Percentiles rank a stretch among this genome's conserved stretches.
These are phyloP conservation scores for Drosophila tropicalis DNA, from an alignment of 1,140 invertebrate genomes.

Conservation along the genomic window DNA sequence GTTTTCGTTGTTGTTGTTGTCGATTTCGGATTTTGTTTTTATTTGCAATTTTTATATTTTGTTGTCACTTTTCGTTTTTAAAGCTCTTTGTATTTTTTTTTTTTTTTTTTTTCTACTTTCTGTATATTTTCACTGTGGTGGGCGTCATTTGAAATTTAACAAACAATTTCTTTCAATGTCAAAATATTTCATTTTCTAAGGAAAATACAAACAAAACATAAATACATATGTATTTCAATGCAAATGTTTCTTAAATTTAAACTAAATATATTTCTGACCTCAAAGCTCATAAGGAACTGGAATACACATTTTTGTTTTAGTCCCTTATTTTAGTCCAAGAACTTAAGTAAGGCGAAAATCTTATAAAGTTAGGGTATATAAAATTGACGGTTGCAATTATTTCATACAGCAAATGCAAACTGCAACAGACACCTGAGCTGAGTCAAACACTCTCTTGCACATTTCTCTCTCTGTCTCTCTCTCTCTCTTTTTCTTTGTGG, in stretches of 20 bases:
- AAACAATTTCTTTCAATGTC: neutral
- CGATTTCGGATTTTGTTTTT: slow-evolving; percentile 14
- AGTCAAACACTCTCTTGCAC: neutral
- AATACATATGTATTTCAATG: neutral
- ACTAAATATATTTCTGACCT: neutral
- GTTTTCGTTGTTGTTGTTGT: slow-evolving; percentile 9
- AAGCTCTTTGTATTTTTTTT: neutral
- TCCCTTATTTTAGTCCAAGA: too few relatives aligned
- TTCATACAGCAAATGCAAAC: neutral
- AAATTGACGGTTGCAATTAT: neutral
- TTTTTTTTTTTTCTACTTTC: neutral
- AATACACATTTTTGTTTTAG: too few relatives aligned
- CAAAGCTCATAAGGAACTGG: too few relatives aligned
- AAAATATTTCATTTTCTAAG: neutral
- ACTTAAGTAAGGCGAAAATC: too few relatives aligned
- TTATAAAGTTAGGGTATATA: neutral
- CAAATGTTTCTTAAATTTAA: neutral
- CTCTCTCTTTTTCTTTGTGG: neutral
- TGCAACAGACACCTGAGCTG: slow-evolving; percentile 3
- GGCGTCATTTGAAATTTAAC: slow-evolving; percentile 7
- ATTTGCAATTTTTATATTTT: slow-evolving; percentile 18
- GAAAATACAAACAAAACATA: neutral
- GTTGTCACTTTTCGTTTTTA: slow-evolving; percentile 10
- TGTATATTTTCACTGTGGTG: neutral
- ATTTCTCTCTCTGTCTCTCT: neutral